phyloP scores from a whole-genome alignment of 2,888 invertebrate species.

The Pollenia griseotomentosa region DNA sequence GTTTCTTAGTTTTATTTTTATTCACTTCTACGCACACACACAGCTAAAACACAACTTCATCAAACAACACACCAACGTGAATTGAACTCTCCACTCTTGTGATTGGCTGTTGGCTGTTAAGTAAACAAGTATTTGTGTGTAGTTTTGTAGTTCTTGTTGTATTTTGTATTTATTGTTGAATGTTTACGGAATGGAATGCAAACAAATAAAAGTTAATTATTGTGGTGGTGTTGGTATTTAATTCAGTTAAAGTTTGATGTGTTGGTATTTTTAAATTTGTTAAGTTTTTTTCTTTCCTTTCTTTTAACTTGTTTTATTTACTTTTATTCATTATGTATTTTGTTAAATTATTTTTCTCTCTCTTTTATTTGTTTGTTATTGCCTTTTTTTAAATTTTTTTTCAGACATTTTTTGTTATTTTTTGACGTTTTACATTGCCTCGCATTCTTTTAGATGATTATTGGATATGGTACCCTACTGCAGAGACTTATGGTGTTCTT shows the following conservation, averaged over 20 bases:
- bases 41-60: constrained; percentile 9
- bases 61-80: constrained; percentile 45
- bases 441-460: constrained; percentile 51
- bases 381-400: constrained; percentile 16
- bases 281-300: constrained; percentile 64
- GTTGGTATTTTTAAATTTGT: constrained; percentile 55
- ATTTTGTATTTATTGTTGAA: constrained; percentile 35
- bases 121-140: constrained; percentile 69
- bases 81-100: constrained; percentile 78
- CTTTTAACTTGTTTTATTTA: constrained; percentile 44
- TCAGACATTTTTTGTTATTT: constrained; percentile 38
- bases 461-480: constrained; percentile 18
- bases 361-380: constrained; percentile 6
- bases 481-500: background rate
- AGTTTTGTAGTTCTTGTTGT: constrained; percentile 74
- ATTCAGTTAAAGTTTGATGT: constrained; percentile 54
- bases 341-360: constrained; percentile 46
- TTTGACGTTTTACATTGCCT: constrained; percentile 54
- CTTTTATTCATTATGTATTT: constrained; percentile 49
- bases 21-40: constrained; percentile 54
- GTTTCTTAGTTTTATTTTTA: constrained; percentile 73
- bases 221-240: constrained; percentile 80
- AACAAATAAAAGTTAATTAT: constrained; percentile 74
- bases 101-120: constrained; percentile 78
- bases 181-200: background rate